phyloP scores from a whole-genome alignment of 1,140 invertebrate species.

The Streblospio benedicti region DNA sequence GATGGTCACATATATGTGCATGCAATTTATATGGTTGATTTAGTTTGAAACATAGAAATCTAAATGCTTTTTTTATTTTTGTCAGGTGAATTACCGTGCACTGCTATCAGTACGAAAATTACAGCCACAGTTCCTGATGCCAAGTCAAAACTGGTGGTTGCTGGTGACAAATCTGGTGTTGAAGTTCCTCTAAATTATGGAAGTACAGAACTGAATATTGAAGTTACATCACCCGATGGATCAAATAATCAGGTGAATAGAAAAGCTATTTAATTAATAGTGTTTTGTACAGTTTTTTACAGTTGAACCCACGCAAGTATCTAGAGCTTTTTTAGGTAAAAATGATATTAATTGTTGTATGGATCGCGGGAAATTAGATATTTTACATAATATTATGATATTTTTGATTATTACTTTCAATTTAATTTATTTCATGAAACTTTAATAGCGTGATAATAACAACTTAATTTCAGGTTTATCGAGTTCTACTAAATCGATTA shows the following conservation, averaged over 20 bases:
- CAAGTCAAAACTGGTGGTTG: conserved; percentile 24
- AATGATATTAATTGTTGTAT: too few species aligned
- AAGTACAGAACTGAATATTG: conserved; percentile 25
- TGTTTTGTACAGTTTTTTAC: neutral
- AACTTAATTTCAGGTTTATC: conserved; percentile 37
- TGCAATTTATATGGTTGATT: too few species aligned
- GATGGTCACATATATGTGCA: too few species aligned
- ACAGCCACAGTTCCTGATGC: conserved; percentile 29
- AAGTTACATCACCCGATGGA: conserved; percentile 35
- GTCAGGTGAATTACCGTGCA: conserved; percentile 29
- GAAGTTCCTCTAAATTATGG: conserved; percentile 28
- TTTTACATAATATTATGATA: too few species aligned
- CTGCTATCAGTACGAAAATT: conserved; percentile 21
- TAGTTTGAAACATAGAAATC: neutral
- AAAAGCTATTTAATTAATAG: neutral
- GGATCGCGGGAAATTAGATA: too few species aligned
- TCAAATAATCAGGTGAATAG: conserved; percentile 31
- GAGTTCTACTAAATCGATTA: conserved; percentile 26
- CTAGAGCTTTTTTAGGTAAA: too few species aligned
- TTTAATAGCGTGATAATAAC: too few species aligned
- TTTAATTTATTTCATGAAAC: too few species aligned
- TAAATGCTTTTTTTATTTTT: neutral
- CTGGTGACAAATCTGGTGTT: conserved; percentile 22
- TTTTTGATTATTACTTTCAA: too few species aligned
- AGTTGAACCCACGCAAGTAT: too few species aligned